Evolutionary conservation across 2,113 vertebrate genomes (phyloP), one percentile per base, ranked within the genome.

Genomic region (Aegypius monachus): DNA sequence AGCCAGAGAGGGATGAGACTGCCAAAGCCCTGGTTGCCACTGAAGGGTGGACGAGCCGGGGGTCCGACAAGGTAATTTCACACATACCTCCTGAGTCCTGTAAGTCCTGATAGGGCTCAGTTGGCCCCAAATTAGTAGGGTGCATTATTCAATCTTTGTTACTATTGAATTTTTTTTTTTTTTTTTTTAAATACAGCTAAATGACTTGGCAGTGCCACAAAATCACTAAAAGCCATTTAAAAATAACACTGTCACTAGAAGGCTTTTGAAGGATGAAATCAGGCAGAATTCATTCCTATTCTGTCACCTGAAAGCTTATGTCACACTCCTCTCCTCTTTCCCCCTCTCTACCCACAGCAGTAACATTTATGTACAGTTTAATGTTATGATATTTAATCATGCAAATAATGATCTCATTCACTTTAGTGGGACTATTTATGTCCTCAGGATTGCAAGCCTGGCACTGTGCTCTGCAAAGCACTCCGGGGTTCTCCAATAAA

Each of bases 241-340:
- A 95, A 96, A 95, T 94, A 95, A 94, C 89, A 78, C 73, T 96
- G 91, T 93, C 93, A 79, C 84, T 91, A 68, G 74, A 94, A 93
- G 36, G 34, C 56, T 94, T 96, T 82, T 96, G 95, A 95, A 90
- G 32, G 87, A 96, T 95, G 66, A 97, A 91, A 89, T 68, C 78
- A 94, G 71, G 45, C 81, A 88, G 82, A 96, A 94, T 74, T 94
- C 63, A 66, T 95, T 90, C 63, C 74, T 86, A 16, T 94, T 82
- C 74, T 95, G 95, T 92, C 90, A 96, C 95, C 96, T 96, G 93
- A 92, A 97, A 88, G 78, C 88, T 96, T 96, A 90, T 93, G 85
- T 86, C 92, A 80, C 70, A 70, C 45, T 96, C 70, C 43, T 97
- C 82, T 92, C 55, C 77, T 89, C 53, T 93, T 95, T 92, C 95